These are phyloP conservation scores for Netelia virgata DNA, from an alignment of 2,888 invertebrate species.

Conservation along the genomic window DNA sequence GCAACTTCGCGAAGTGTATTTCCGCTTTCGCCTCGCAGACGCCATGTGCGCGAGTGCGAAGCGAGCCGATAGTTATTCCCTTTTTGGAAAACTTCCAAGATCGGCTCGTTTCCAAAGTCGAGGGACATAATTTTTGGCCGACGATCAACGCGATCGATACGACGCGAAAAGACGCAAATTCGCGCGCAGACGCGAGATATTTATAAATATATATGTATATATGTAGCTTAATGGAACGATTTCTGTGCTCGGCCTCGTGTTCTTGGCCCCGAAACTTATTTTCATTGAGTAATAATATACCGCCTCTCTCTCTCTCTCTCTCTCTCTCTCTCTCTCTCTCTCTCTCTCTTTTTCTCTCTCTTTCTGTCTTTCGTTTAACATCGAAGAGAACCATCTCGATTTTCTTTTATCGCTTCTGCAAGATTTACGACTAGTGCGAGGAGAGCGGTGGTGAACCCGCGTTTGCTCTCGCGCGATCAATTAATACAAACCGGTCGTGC, in stretches of 20 bases:
- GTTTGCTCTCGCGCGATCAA: conserved; percentile 58
- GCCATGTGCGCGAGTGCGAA: no score
- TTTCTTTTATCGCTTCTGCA: conserved; percentile 63
- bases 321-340: no score
- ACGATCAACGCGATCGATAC: conserved; percentile 33
- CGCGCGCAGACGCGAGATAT: no score
- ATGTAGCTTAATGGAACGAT: conserved; percentile 44
- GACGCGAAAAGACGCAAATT: not conserved
- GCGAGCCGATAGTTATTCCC: not conserved
- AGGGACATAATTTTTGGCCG: conserved; percentile 28
- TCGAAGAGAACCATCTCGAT: conserved; percentile 40
- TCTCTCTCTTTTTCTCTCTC: no score
- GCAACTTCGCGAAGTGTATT: no score
- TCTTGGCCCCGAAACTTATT: conserved; percentile 28
- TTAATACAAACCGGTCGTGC: conserved; percentile 66
- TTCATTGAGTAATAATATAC: conserved; percentile 61
- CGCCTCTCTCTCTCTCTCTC: not conserved
- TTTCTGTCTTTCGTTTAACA: conserved; percentile 2
- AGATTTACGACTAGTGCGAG: conserved; percentile 56
- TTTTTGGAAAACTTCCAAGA: conserved; percentile 53
- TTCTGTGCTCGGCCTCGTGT: conserved; percentile 12
- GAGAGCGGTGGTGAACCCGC: conserved; percentile 15
- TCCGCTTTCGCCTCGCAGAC: no score
- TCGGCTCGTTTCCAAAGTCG: conserved; percentile 47
- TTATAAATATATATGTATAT: no score